Evolutionary conservation across 2,113 vertebrate genomes (phyloP).

Genomic region (Nothoprocta pentlandii): DNA sequence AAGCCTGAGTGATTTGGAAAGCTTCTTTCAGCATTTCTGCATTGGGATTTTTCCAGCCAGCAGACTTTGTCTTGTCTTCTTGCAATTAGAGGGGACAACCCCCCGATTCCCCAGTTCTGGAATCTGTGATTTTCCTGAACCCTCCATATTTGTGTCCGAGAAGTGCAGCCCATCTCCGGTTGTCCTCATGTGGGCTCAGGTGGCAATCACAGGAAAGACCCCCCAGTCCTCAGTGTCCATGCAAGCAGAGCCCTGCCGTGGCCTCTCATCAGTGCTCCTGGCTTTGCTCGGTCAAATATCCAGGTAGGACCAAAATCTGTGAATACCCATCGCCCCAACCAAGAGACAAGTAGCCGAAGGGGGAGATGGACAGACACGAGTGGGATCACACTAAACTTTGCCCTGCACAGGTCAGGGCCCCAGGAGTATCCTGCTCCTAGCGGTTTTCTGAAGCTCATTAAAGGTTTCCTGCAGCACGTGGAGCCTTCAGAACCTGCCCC

Average conservation of each 20-base stretch:
- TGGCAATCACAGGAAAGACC: not conserved
- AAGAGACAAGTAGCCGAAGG: accelerated
- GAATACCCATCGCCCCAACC: not conserved
- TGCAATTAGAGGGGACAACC: not conserved
- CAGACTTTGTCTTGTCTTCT: not conserved
- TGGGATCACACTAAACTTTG: accelerated
- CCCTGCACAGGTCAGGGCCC: accelerated
- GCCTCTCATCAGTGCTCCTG: not conserved
- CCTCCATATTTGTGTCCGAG: not conserved
- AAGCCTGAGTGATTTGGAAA: not conserved
- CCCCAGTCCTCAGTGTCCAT: accelerated
- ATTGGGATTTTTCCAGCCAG: not conserved
- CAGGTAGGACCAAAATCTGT: not conserved
- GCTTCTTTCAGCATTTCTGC: accelerated
- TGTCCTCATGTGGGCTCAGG: not conserved
- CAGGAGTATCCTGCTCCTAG: not conserved
- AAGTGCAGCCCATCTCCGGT: not conserved
- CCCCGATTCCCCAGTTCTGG: not conserved
- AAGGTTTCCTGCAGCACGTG: not conserved
- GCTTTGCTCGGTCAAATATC: not conserved
- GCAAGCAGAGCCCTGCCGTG: not conserved
- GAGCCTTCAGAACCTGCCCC: not conserved
- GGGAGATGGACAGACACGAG: accelerated
- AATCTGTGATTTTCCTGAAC: not conserved
- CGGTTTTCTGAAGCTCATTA: not conserved